Percentiles rank a stretch among this genome's conserved stretches.
Conservation (phyloP, 2,888 invertebrate genomes). For the Dinocampus coccinellae region DNA sequence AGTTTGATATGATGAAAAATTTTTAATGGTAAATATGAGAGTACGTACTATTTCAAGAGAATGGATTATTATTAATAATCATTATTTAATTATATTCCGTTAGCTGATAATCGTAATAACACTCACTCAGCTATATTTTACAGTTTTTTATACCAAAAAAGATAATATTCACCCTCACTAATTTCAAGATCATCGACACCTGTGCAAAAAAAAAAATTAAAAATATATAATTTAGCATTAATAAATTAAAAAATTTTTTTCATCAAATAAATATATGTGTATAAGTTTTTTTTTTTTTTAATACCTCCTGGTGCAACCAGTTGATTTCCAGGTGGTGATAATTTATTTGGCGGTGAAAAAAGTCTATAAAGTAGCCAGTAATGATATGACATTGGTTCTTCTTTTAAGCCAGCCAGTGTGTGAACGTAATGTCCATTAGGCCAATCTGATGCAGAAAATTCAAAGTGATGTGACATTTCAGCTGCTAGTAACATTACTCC, state of each 20-base stretch:
- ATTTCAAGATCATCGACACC: constrained; percentile 90
- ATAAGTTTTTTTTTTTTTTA: too few species aligned
- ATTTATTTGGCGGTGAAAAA: constrained; percentile 83
- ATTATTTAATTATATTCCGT: not conserved
- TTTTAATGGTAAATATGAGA: too few species aligned
- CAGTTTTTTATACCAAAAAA: constrained; percentile 94
- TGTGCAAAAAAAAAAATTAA: constrained; percentile 66
- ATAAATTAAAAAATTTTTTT: not conserved
- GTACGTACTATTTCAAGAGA: too few species aligned
- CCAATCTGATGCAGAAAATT: constrained; percentile 89
- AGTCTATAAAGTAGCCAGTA: constrained; percentile 91
- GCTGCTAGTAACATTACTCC: constrained; percentile 88
- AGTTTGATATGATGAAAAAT: too few species aligned
- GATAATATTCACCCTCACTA: constrained; percentile 89
- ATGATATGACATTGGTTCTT: constrained; percentile 86
- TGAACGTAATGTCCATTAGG: constrained; percentile 94
- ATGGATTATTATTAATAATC: too few species aligned
- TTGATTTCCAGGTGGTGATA: constrained; percentile 87
- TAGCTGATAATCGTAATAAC: not conserved
- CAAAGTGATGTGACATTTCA: constrained; percentile 79
- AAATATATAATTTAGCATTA: not conserved
- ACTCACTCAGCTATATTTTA: constrained; percentile 63
- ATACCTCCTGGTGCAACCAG: constrained; percentile 89
- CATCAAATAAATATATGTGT: not conserved
- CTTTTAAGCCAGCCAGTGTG: constrained; percentile 84